These are phyloP conservation scores for Ericerus pela DNA, from an alignment of 1,140 invertebrate genomes.

Conservation along the genomic window DNA sequence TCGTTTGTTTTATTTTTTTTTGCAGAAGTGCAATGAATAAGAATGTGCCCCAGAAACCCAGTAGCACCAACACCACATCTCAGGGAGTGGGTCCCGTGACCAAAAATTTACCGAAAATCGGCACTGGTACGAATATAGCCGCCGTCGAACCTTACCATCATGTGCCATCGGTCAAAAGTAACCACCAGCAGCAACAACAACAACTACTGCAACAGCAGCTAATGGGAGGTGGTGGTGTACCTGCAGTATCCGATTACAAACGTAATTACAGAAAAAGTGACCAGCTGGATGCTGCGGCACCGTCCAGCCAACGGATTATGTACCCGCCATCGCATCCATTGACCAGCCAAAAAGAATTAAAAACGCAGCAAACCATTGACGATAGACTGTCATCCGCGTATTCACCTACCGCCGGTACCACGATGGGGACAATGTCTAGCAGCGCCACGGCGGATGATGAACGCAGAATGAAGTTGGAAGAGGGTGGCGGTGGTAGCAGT, in stretches of 20 bases:
- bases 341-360: too few relatives aligned
- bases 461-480: neutral
- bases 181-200: conserved; percentile 24
- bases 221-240: neutral
- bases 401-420: neutral
- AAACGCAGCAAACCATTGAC: neutral
- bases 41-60: too few relatives aligned
- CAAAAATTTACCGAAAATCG: neutral
- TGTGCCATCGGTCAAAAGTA: conserved; percentile 8
- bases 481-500: neutral
- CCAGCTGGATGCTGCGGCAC: neutral
- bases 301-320: neutral
- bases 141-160: conserved; percentile 17
- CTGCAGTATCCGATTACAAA: neutral
- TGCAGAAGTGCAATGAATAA: too few relatives aligned
- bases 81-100: too few relatives aligned
- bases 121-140: conserved; percentile 6
- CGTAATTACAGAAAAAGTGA: neutral
- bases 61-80: too few relatives aligned
- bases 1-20: too few relatives aligned
- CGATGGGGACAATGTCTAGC: too few relatives aligned
- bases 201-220: neutral
- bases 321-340: neutral
- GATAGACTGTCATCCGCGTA: neutral
- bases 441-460: neutral